A percentile compares a stretch with the other conserved stretches of the same genome.
phyloP scores from a whole-genome alignment of 2,888 invertebrate species.

The Pseudanteris insignis region DNA sequence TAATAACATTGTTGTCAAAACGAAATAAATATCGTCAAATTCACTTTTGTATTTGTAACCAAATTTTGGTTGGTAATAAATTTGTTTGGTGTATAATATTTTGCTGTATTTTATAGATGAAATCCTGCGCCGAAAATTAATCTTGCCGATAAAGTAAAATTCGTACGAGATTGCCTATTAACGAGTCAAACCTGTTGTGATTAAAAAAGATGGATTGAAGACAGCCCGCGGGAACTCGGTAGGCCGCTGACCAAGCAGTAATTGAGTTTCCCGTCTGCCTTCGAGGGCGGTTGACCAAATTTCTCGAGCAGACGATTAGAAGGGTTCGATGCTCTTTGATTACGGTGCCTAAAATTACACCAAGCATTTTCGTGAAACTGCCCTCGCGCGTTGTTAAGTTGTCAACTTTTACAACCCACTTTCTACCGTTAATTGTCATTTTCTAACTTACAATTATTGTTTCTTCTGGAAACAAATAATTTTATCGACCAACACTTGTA shows the following conservation, averaged over 20 bases:
- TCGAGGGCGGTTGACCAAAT: conserved; percentile 57
- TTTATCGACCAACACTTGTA: too few relatives aligned
- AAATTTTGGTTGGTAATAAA: background rate
- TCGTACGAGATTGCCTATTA: conserved; percentile 52
- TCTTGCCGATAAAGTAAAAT: conserved; percentile 45
- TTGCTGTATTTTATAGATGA: too few relatives aligned
- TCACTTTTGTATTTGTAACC: too few relatives aligned
- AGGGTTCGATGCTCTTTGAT: conserved; percentile 54
- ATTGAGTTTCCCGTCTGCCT: conserved; percentile 50
- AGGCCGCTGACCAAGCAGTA: conserved; percentile 58
- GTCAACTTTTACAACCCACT: too few relatives aligned
- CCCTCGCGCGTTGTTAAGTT: background rate
- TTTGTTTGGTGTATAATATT: background rate
- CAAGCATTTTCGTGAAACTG: conserved; percentile 32
- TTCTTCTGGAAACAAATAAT: too few relatives aligned
- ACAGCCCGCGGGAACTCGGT: conserved; percentile 54
- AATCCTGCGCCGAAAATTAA: too few relatives aligned
- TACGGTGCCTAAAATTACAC: conserved; percentile 39
- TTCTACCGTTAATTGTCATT: conserved; percentile 1
- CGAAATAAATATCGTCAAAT: background rate
- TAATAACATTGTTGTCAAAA: background rate
- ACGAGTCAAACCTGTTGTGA: conserved; percentile 50
- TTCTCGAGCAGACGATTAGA: conserved; percentile 59
- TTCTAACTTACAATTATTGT: background rate
- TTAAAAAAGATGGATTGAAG: conserved; percentile 57